Evolutionary conservation across 2,113 vertebrate species (phyloP), one percentile per base, ranked within the genome.

Genomic region (Chlamydotis undulata): DNA sequence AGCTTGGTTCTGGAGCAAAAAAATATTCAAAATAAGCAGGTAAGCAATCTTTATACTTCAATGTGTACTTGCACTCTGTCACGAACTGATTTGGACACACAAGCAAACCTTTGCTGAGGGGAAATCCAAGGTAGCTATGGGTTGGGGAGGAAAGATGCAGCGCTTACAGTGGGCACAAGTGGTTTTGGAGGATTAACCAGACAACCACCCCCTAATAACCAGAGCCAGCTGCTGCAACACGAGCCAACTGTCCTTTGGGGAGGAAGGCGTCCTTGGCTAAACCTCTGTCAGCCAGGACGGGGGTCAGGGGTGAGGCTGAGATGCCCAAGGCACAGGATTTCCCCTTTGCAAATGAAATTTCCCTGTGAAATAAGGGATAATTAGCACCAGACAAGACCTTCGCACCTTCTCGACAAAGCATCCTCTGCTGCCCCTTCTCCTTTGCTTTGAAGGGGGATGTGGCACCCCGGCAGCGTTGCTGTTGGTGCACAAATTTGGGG

Each of bases 101-200:
- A 45, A 61, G 84, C 10, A 76, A n/a, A 47, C 4, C 15, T 73
- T 26, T 65, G 57, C 80, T 47, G 35, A 41, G 53, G 31, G 45
- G n/a, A 60, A 61, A 13, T 4, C 13, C 17, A 26, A 31, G 18
- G 5, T 0, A 5, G 43, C 2, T 29, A 1, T 13, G 67, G 52
- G 43, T 1, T 60, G 57, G 47, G 67, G 37, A 63, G 67, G 61
- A 11, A 75, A 45, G 10, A 22, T 19, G 21, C 15, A 6, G 6
- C 22, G 33, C 5, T 69, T 33, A 10, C 50, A 41, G 10, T 0
- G 0, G 39, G 49, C 49, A 12, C 45, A 41, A 35, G 31, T 4
- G 55, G 59, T 9, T 67, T 79, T 82, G 28, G 57, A 47, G 59
- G 33, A 80, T 22, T 52, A 61, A 61, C 29, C 22, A 52, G 56